Base-by-base conservation (phyloP, 2,113 vertebrate species). In the Siphamia tubifer region DNA sequence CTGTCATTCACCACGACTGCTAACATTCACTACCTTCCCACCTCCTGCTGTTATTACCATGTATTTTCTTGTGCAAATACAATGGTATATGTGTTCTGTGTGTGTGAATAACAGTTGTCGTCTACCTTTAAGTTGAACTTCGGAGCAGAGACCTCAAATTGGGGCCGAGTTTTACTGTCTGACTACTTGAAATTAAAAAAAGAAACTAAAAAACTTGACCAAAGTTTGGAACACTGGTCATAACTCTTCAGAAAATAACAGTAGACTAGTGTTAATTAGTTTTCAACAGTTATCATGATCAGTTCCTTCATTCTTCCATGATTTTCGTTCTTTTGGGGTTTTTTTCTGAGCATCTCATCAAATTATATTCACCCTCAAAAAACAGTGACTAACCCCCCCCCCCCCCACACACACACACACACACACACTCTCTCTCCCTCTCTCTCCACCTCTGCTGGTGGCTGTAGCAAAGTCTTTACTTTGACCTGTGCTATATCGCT, bases 41-140 rank as follows among this genome's bases (percentile, higher is more conserved):
- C 79, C 92, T 88, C 92, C 92, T 88, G 92, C 85, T 92, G 94
- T 93, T 92, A 91, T 91, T 91, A 90, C 93, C 93, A 92, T 91
- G 91, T 92, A 93, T 93, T 91, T 92, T 74, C 89, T 48, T 89
- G 78, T 76, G 91, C 91, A 93, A 86, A 92, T 89, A 94, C 84
- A 91, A 89, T 85, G 89, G 90, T 82, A 87, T 16, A 79, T 90
- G 86, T 94, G 91, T 94, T 92, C 93, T 92, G 80, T 69, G 5
- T 72, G 70, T 87, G 77, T 74, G 55, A 79, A 83, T 88, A 88
- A 92, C 81, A 91, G 74, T 87, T 93, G 93, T 91, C 91, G 93
- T 90, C 87, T 89, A 30, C 91, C 47, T 72, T 51, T 6, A 8
- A 31, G 28, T 19, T 53, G 35, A 68, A 69, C 16, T 56, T 42